Evolutionary conservation across 2,888 invertebrate species (phyloP), one percentile per base, ranked within the genome.

Genomic region (Andrena trimmerana): DNA sequence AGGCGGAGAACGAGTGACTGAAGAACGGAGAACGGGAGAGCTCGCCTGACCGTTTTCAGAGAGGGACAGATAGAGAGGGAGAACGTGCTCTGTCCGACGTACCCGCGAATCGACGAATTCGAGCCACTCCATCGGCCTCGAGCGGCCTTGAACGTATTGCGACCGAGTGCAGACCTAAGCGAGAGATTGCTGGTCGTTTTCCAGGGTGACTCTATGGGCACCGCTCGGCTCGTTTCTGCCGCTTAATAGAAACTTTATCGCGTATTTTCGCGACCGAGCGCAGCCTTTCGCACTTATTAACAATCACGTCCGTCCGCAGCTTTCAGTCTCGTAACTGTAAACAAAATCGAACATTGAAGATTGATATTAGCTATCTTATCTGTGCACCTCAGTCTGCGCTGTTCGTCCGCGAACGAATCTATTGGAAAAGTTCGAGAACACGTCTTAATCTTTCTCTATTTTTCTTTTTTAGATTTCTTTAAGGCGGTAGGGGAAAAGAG

Each of bases 51-150:
- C 62, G 62, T 36, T 29, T n/a, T 16, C 16, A 63, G 71, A 65
- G 24, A 20, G 71, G 69, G 13, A 50, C 24, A 65, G 10, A 52
- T 69, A 68, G 60, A 42, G 50, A 63, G 71, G 48, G 67, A 66
- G 71, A 83, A 78, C 74, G 52, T 72, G 65, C 76, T 72, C 80
- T 77, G 78, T 77, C 77, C 83, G 76, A 72, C 77, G 77, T 77
- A 73, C 73, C 75, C 88, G 86, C 84, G 72, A 82, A 81, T 73
- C 86, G 62, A 78, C 85, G 84, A 88, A 86, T 87, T 88, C 85
- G 81, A 88, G 74, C 82, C 85, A 89, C 87, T 87, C 85, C 86
- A 90, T 89, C 88, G 91, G 91, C 91, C 91, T 91, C 91, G 89
- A 90, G 85, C 89, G 90, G 88, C 91, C 91, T 91, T 91, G 91